These are phyloP conservation scores for Rhagoletis zephyria DNA, from an alignment of 1,140 invertebrate genomes.

Conservation along the genomic window DNA sequence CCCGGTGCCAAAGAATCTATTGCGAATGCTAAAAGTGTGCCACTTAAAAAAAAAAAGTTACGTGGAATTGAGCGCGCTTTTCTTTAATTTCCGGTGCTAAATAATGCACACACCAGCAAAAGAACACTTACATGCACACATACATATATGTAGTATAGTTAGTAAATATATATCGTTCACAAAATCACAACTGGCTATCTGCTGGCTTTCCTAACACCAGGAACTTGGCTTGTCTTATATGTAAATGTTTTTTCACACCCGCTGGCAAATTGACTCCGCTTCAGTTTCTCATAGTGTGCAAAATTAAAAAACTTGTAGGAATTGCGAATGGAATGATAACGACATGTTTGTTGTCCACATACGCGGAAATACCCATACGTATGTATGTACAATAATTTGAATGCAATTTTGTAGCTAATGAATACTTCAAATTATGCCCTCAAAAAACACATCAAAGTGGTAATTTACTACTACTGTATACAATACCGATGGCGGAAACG, in stretches of 20 bases:
- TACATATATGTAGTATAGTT: too few species aligned
- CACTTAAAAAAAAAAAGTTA: too few species aligned
- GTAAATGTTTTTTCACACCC: not conserved
- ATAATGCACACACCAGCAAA: not conserved
- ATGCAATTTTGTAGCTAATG: not conserved
- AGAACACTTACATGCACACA: too few species aligned
- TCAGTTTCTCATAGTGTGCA: not conserved
- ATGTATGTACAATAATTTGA: not conserved
- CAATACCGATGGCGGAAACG: not conserved
- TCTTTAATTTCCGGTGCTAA: not conserved
- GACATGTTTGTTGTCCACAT: not conserved
- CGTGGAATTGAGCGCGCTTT: not conserved
- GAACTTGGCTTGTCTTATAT: not conserved
- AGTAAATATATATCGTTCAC: not conserved
- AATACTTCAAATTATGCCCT: slow-evolving; percentile 32
- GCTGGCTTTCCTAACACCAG: not conserved
- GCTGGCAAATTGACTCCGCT: not conserved
- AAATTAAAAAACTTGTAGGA: not conserved
- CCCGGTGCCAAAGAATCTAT: too few species aligned
- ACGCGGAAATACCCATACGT: not conserved
- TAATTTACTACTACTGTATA: not conserved
- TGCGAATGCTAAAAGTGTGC: too few species aligned
- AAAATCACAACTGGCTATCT: not conserved
- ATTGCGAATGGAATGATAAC: not conserved
- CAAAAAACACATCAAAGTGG: slow-evolving; percentile 6